These are phyloP conservation scores for Habropoda laboriosa DNA, from an alignment of 1,140 invertebrate genomes.

Conservation along the genomic window DNA sequence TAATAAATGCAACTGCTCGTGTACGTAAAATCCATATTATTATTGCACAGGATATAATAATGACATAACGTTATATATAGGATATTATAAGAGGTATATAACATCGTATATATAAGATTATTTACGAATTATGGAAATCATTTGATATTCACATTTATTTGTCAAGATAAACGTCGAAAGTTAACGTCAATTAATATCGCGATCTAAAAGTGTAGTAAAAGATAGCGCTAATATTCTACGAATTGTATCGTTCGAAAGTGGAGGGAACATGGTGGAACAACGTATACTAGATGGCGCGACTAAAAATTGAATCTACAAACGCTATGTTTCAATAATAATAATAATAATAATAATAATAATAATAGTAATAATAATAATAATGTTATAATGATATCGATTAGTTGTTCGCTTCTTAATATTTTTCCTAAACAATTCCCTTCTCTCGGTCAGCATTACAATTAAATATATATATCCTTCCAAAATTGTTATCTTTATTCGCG, in stretches of 20 bases:
- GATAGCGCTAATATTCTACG: conserved; percentile 12
- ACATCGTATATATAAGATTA: conserved; percentile 52
- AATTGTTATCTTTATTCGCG: too few relatives aligned
- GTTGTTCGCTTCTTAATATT: not conserved
- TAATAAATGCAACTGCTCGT: conserved; percentile 36
- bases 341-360: conserved; percentile 11
- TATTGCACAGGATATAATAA: conserved; percentile 46
- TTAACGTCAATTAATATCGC: conserved; percentile 20
- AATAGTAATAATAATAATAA: conserved; percentile 6
- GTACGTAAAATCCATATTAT: conserved; percentile 36
- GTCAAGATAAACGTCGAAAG: not conserved
- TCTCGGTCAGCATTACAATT: not conserved
- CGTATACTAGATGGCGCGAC: not conserved
- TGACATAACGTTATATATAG: conserved; percentile 51
- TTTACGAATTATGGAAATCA: conserved; percentile 24
- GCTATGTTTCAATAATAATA: conserved; percentile 15
- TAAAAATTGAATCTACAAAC: not conserved
- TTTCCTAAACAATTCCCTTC: conserved; percentile 6
- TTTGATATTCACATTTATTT: conserved; percentile 13
- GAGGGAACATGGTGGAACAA: not conserved
- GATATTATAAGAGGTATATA: conserved; percentile 47
- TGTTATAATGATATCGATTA: conserved; percentile 4
- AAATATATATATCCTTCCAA: not conserved
- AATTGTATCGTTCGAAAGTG: conserved; percentile 1
- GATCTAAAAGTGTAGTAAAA: conserved; percentile 11